Base-by-base conservation (phyloP, 2,888 invertebrate genomes). In the Thelaira solivaga region DNA sequence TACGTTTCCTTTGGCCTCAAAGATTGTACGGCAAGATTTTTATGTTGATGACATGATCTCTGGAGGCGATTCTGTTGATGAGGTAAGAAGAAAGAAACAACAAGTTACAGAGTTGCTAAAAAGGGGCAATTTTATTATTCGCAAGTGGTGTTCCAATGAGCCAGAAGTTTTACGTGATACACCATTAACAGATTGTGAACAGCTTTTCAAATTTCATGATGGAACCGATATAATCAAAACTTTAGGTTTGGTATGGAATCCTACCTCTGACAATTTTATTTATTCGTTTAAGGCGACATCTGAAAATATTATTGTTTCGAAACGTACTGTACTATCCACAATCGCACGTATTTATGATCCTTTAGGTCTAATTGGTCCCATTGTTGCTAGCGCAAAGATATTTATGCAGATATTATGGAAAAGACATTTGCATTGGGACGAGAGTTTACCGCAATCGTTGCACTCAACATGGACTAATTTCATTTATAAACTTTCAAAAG, bases 21-120 rank as follows among this genome's bases (percentile, higher is more conserved):
- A n/a, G n/a, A n/a, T n/a, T n/a, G n/a, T n/a, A n/a, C n/a, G 74
- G 8, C 36, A 72, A 8, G 75, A 80, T 45, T 75, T 79, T 45
- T 68, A 76, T 24, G 76, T 80, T 13, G 68, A 76, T 16, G 76
- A 80, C 26, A n/a, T 80, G 13, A 72, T 64, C 5, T 62, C 80
- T 1, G 75, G 68, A n/a, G 59, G 45, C 18, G 39, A 67, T 8
- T 47, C 79, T 18, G 49, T 51, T 8, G 34, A 65, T 22, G 53
- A 80, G 36, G 68, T 72, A 3, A 4, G 1, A 8, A 18, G 49
- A 49, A 79, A 72, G 13, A 18, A n/a, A 11, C 5, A 49, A 4
- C 62, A 75, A 62, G 67, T 53, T 10, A 26, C 61, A 20, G 11
- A 20, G 7, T 39, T 75, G 18, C 55, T 75, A 0, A 26, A 8